Evolutionary conservation across 2,797 vertebrate genomes (phyloP), one percentile per base, ranked within the genome.

Genomic region (Enteromius thamalakanensis): DNA sequence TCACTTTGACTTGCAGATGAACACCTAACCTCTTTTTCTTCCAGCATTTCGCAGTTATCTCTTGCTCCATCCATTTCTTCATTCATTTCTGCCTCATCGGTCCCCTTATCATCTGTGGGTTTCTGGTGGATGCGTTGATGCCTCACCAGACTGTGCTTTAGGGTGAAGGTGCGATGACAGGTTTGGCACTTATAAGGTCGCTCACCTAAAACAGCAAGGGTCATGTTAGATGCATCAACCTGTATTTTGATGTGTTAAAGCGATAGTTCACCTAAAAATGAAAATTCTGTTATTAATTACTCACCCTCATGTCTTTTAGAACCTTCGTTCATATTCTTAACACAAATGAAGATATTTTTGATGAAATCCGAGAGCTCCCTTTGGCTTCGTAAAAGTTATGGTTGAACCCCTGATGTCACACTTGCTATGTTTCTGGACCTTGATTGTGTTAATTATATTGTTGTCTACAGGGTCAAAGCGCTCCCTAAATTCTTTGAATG

Each of bases 61-160:
- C 21, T 88, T 87, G 65, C 62, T 19, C 74, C 85, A 42, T 86
- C 85, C 3, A 32, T 78, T 34, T 87, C 87, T 64, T 85, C 79
- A 8, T 74, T 95, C 91, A 88, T 94, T 91, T 58, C 85, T 83
- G 94, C 94, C 1, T 94, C 94, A 69, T 89, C 94, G 76, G 93
- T 90, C 0, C 94, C 92, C 90, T 89, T 91, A 23, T 87, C 86
- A 0, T 92, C 92, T 29, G 94, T 91, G 3, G 91, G 90, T 86
- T 94, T 99, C 94, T 97, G 96, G 91, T 99, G 98, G 89, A 99
- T 96, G 74, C 97, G 94, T 89, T 99, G 98, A 90, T 99, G 98
- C 37, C 98, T 96, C 51, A 99, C 98, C 82, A 99, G 95, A 90
- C 98, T 99, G 94, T 99, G 98, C 89, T 99, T 99, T 90, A 99